Evolutionary conservation across 2,113 vertebrate genomes (phyloP).

Genomic region (Periophthalmus modestus): DNA sequence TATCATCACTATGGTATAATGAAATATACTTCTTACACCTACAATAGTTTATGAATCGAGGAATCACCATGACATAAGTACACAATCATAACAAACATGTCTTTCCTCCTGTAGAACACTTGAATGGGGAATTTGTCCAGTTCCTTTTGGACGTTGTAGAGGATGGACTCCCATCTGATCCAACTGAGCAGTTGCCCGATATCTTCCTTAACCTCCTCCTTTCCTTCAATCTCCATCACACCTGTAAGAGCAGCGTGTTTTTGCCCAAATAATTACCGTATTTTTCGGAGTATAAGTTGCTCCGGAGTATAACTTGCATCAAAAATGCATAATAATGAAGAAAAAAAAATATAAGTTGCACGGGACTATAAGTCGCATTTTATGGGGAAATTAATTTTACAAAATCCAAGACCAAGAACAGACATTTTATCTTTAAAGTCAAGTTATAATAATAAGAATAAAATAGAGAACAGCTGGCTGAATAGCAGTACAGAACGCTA

Average conservation of each 20-base stretch:
- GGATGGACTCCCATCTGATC: slow-evolving; percentile 89
- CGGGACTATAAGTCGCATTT: too few species aligned
- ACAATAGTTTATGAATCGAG: background rate
- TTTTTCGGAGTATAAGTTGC: too few species aligned
- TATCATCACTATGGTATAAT: slow-evolving; percentile 94
- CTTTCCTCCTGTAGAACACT: slow-evolving; percentile 82
- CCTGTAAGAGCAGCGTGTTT: slow-evolving; percentile 71
- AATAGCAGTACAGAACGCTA: too few species aligned
- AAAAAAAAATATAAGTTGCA: too few species aligned
- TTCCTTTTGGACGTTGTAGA: slow-evolving; percentile 92
- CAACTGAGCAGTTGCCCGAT: slow-evolving; percentile 92
- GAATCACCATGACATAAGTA: background rate
- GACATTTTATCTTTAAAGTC: too few species aligned
- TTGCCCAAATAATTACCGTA: too few species aligned
- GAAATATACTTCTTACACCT: background rate
- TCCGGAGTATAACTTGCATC: too few species aligned
- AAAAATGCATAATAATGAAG: too few species aligned
- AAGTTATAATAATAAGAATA: too few species aligned
- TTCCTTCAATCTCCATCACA: slow-evolving; percentile 94
- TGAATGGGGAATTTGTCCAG: slow-evolving; percentile 89
- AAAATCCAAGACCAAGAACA: too few species aligned
- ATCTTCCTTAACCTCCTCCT: slow-evolving; percentile 91
- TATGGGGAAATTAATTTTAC: too few species aligned
- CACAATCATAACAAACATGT: background rate
- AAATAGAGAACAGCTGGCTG: too few species aligned